phyloP scores from a whole-genome alignment of 1,140 invertebrate genomes.

The Atta cephalotes region DNA sequence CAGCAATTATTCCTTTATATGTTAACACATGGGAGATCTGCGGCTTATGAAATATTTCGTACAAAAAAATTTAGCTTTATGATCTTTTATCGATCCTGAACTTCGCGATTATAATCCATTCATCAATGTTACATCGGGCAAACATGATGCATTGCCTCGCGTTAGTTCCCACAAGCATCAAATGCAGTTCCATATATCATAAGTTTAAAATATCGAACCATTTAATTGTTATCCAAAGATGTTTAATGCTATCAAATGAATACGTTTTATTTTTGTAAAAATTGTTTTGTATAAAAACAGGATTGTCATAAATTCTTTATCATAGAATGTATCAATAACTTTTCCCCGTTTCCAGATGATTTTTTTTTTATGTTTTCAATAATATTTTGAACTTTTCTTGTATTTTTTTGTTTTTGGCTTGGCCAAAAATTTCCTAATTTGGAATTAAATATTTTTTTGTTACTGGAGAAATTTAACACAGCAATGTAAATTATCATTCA shows the following conservation, averaged over 20 bases:
- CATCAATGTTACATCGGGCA: slow-evolving; percentile 51
- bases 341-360: no score
- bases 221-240: background rate
- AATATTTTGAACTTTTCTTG: no score
- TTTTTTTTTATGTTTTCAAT: no score
- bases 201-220: slow-evolving; percentile 33
- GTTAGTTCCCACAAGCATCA: slow-evolving; percentile 53
- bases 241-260: background rate
- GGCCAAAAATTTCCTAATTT: no score
- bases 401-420: no score
- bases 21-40: background rate
- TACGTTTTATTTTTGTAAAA: background rate
- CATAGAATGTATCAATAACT: no score
- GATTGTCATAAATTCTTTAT: no score
- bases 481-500: no score
- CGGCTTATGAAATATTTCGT: background rate
- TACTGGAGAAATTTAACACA: no score
- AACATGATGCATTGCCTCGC: slow-evolving; percentile 29
- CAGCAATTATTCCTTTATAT: slow-evolving; percentile 7
- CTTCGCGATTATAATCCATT: slow-evolving; percentile 50
- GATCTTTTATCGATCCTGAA: background rate
- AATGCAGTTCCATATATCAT: slow-evolving; percentile 43
- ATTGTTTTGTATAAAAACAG: background rate
- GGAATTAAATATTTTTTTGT: no score
- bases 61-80: slow-evolving; percentile 54